Evolutionary conservation across 2,888 invertebrate species (phyloP).

Genomic region (Platycheirus albimanus): DNA sequence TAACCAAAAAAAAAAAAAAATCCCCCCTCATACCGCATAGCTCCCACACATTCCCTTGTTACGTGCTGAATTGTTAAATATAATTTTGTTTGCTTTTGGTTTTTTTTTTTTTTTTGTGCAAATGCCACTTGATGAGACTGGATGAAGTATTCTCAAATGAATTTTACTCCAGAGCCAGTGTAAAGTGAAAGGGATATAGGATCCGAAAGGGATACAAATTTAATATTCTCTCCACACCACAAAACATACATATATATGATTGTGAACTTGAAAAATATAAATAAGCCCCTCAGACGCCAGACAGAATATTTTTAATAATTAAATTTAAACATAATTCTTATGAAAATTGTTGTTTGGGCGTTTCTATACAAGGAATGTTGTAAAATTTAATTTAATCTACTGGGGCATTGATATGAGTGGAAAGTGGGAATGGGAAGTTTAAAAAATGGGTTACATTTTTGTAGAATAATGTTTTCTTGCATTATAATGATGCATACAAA

Average conservation of each 20-base stretch:
- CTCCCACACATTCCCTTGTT: no score
- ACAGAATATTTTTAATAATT: not conserved
- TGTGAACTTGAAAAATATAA: not conserved
- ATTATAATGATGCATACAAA: no score
- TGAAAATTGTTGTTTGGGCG: not conserved
- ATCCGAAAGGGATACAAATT: not conserved
- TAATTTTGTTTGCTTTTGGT: constrained; percentile 39
- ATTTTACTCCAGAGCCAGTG: no score
- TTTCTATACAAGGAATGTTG: not conserved
- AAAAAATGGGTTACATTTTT: no score
- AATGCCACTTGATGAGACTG: constrained; percentile 50
- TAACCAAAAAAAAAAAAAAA: constrained; percentile 20
- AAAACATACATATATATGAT: not conserved
- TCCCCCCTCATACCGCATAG: not conserved
- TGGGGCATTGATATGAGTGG: not conserved
- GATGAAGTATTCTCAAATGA: constrained; percentile 47
- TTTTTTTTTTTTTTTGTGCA: constrained; percentile 9
- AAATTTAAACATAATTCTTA: not conserved
- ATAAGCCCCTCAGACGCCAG: not conserved
- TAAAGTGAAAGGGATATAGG: not conserved
- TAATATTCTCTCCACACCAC: not conserved
- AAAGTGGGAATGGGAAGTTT: not conserved
- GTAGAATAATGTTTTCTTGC: not conserved
- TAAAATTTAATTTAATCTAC: not conserved
- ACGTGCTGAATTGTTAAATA: constrained; percentile 40